phyloP scores from a whole-genome alignment of 2,888 invertebrate genomes.

The Omphaloscelis lunosa region DNA sequence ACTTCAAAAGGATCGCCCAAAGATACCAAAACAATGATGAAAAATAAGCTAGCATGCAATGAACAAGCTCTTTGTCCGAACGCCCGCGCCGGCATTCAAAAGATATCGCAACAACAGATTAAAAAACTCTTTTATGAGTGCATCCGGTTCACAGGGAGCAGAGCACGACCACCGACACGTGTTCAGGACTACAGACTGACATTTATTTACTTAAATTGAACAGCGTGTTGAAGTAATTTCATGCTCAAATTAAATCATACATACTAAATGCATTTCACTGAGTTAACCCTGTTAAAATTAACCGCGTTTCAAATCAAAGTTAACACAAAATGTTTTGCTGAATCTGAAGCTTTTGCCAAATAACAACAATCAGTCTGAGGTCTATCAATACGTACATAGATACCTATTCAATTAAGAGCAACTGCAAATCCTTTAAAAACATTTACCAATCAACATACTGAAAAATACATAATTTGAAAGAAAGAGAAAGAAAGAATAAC shows the following conservation, averaged over 20 bases:
- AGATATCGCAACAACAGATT: neutral
- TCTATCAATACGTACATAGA: neutral
- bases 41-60: constrained; percentile 1
- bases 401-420: neutral
- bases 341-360: neutral
- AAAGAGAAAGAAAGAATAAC: too few relatives aligned
- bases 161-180: neutral
- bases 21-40: neutral
- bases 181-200: neutral
- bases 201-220: constrained; percentile 15
- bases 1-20: neutral
- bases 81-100: neutral
- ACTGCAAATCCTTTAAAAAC: neutral
- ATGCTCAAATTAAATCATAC: constrained; percentile 4
- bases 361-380: neutral
- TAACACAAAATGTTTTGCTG: neutral
- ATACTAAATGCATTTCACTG: constrained; percentile 10
- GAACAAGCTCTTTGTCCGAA: too few relatives aligned
- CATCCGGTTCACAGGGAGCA: neutral
- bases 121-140: neutral
- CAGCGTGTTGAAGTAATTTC: neutral
- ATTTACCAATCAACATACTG: neutral
- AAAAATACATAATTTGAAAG: neutral
- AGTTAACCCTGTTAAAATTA: neutral
- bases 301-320: constrained; percentile 3